Evolutionary conservation across 64 coral and sea anemone genomes (phyloP).

Genomic region (Stichodactyla mertensii): DNA sequence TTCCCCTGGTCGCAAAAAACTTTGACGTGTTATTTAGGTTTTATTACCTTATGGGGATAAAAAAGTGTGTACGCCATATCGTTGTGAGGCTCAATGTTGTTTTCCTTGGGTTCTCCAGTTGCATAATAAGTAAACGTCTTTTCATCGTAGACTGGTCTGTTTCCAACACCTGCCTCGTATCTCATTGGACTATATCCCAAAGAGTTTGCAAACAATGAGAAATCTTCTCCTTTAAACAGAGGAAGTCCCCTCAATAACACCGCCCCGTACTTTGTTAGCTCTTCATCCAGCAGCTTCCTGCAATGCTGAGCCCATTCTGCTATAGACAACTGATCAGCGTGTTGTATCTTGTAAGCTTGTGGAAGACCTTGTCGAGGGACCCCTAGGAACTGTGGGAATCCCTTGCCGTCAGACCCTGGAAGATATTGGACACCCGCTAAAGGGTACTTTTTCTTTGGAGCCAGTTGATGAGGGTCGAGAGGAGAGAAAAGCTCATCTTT

Average conservation of each 20-base stretch:
- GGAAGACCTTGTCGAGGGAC: too few species aligned
- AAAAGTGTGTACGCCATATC: not conserved
- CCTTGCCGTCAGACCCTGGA: too few species aligned
- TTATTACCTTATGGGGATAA: not conserved
- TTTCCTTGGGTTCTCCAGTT: not conserved
- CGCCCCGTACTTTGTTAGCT: not conserved
- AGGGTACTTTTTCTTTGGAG: not conserved
- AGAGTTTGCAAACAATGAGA: not conserved
- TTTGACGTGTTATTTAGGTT: too few species aligned
- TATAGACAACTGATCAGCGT: not conserved
- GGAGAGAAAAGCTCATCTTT: too few species aligned
- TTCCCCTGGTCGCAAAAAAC: too few species aligned
- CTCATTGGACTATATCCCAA: not conserved
- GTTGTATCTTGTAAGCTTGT: too few species aligned
- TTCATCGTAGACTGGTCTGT: not conserved
- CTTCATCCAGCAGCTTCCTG: slow-evolving; percentile 10
- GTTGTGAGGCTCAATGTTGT: not conserved
- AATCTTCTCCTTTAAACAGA: not conserved
- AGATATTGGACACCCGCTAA: slow-evolving; percentile 9
- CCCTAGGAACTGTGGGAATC: too few species aligned
- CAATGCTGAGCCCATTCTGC: not conserved
- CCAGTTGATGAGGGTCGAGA: too few species aligned
- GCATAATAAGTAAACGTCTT: not conserved
- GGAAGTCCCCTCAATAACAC: slow-evolving; percentile 24
- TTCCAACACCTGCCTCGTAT: slow-evolving; percentile 4